A percentile compares a stretch with the other conserved stretches of the same genome.
These are phyloP conservation scores for Corvus hawaiiensis DNA, from an alignment of 2,113 vertebrate genomes.

Conservation along the genomic window DNA sequence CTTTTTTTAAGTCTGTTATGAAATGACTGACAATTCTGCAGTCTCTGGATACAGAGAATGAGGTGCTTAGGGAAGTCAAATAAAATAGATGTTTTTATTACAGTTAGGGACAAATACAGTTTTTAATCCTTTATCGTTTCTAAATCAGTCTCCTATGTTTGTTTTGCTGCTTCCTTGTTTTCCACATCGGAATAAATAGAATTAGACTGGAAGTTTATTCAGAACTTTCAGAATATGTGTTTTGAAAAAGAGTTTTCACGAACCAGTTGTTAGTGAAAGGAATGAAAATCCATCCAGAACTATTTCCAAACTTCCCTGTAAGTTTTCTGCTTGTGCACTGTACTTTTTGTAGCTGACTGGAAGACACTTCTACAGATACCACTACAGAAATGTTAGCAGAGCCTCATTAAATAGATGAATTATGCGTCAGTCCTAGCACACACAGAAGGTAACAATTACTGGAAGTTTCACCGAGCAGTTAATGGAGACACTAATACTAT, in stretches of 20 bases:
- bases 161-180: not conserved
- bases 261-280: not conserved
- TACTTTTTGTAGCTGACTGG: not conserved
- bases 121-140: not conserved
- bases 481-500: slow-evolving; percentile 16
- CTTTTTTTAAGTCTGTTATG: not conserved
- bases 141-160: not conserved
- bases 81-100: not conserved
- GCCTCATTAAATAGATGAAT: not conserved
- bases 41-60: not conserved
- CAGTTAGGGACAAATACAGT: not conserved
- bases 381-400: not conserved
- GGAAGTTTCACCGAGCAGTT: slow-evolving; percentile 23
- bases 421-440: not conserved
- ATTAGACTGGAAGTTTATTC: not conserved
- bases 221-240: not conserved
- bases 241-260: not conserved
- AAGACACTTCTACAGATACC: not conserved
- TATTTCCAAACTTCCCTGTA: not conserved
- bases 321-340: not conserved
- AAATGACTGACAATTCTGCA: not conserved
- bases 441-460: slow-evolving; percentile 31
- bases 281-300: not conserved
- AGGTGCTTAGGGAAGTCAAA: not conserved
- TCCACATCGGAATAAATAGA: not conserved